Evolutionary conservation across 2,888 invertebrate genomes (phyloP).

Genomic region (Lasioglossum leucozonium): DNA sequence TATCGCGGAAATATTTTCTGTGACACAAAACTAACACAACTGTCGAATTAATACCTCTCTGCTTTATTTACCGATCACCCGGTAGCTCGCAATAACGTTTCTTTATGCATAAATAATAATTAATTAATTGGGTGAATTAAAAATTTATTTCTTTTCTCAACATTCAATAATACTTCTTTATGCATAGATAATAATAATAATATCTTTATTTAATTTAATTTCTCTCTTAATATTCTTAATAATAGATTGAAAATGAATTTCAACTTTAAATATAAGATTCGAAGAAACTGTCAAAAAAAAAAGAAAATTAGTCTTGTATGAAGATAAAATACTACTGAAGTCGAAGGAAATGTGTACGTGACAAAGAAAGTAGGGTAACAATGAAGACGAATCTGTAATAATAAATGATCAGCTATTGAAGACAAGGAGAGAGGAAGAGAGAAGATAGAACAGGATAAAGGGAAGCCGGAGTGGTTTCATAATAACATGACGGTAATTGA

Average conservation of each 20-base stretch:
- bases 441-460: slow-evolving; percentile 68
- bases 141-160: too few species aligned
- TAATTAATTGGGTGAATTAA: too few species aligned
- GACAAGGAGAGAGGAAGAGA: slow-evolving; percentile 28
- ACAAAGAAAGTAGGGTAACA: background rate
- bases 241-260: too few species aligned
- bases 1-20: background rate
- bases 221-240: too few species aligned
- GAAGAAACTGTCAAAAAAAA: background rate
- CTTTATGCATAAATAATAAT: too few species aligned
- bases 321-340: background rate
- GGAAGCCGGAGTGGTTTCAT: slow-evolving; percentile 76
- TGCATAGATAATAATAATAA: too few species aligned
- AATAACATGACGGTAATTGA: slow-evolving; percentile 80
- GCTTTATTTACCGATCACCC: too few species aligned
- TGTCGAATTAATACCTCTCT: background rate
- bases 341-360: background rate
- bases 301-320: background rate
- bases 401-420: slow-evolving; percentile 9
- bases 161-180: too few species aligned
- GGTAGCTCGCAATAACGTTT: too few species aligned
- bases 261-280: background rate
- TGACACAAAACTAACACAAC: background rate
- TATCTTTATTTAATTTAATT: too few species aligned
- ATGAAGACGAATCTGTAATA: background rate